Conservation (phyloP, 2,113 vertebrate genomes). For the Sander lucioperca region DNA sequence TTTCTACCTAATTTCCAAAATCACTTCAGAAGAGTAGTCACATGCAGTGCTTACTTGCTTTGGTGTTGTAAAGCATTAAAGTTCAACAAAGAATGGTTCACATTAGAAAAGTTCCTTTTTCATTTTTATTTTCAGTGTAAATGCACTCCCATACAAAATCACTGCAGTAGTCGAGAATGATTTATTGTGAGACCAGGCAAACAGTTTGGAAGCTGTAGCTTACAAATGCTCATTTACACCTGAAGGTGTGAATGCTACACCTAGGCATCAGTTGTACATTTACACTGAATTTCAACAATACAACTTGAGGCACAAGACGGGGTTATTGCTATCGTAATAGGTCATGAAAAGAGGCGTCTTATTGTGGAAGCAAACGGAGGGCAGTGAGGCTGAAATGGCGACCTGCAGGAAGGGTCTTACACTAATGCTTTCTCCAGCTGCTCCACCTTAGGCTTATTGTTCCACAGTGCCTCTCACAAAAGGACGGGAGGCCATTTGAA, state of each 20-base stretch:
- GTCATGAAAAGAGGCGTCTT: constrained; percentile 39
- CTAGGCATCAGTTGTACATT: constrained; percentile 17
- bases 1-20: too few relatives aligned
- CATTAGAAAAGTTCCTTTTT: too few relatives aligned
- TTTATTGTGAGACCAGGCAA: neutral
- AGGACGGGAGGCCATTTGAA: constrained; percentile 56
- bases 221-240: constrained; percentile 38
- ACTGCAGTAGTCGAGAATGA: too few relatives aligned
- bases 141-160: too few relatives aligned
- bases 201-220: neutral
- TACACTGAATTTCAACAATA: constrained; percentile 25
- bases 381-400: constrained; percentile 62
- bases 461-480: constrained; percentile 60
- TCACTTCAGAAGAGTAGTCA: too few relatives aligned
- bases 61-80: too few relatives aligned
- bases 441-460: constrained; percentile 67
- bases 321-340: constrained; percentile 15
- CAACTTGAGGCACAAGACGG: constrained; percentile 8
- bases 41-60: too few relatives aligned
- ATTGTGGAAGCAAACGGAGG: constrained; percentile 36
- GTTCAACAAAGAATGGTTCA: too few relatives aligned
- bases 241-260: constrained; percentile 27
- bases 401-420: constrained; percentile 64
- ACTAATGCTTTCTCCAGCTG: constrained; percentile 79
- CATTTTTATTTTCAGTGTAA: too few relatives aligned